These are phyloP conservation scores for Bombus cullumanus DNA, from an alignment of 1,140 invertebrate species.

Conservation along the genomic window DNA sequence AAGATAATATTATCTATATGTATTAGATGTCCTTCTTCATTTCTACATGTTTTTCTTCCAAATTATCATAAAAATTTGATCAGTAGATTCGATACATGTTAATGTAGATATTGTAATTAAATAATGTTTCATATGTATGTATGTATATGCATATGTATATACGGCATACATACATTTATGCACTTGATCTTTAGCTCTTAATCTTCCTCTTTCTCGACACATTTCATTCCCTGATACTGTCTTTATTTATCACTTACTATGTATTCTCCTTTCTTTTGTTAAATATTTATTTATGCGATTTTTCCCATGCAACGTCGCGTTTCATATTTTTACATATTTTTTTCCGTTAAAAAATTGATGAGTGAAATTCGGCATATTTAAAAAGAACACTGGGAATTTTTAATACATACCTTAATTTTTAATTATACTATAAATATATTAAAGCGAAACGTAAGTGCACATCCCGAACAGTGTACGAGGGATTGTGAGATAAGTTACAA, in stretches of 20 bases:
- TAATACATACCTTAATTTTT: slow-evolving; percentile 5
- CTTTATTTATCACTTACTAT: not conserved
- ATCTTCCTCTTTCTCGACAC: not conserved
- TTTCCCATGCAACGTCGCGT: not conserved
- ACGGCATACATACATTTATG: too few species aligned
- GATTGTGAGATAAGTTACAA: not conserved
- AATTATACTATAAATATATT: not conserved
- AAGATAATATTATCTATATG: not conserved
- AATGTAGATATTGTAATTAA: not conserved
- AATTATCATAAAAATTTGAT: not conserved
- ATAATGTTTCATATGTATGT: not conserved
- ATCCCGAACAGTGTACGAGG: not conserved
- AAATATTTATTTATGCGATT: not conserved
- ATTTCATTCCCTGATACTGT: not conserved
- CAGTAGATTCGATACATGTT: not conserved
- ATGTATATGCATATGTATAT: too few species aligned
- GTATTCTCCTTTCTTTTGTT: not conserved
- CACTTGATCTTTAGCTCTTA: not conserved
- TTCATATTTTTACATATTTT: not conserved
- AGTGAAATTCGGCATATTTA: not conserved
- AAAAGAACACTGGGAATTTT: not conserved
- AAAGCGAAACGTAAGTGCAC: not conserved
- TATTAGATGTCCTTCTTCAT: not conserved
- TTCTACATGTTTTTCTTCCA: not conserved
- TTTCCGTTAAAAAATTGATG: not conserved